Base-by-base conservation (phyloP, 2,113 vertebrate genomes). In the Microtus richardsoni region DNA sequence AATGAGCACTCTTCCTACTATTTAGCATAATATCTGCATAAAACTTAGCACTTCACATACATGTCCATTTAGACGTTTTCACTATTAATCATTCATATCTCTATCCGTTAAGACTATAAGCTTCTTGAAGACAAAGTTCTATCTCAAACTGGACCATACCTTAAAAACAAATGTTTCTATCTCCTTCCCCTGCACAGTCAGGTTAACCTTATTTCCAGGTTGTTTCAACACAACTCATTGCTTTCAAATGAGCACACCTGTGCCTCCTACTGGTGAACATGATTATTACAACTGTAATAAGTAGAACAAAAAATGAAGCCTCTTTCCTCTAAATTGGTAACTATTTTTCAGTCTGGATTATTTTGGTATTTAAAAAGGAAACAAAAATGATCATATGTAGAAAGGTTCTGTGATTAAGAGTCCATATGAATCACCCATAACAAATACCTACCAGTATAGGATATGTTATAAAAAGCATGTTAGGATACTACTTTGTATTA, bases 251-350 rank as follows among this genome's bases (percentile, higher is more conserved):
- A 54, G 26, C 64, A 71, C 54, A 85, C 41, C 19, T 85, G 58
- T 92, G 82, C 58, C 1, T 14, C 52, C 91, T 75, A 88, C 52
- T 44, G 80, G 84, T 88, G n/a, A 86, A 91, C 75, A 62, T 92
- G 90, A 88, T 84, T 90, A 94, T 9, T 92, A 58, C 39, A 84
- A 91, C 80, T 71, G 19, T 75, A 8, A 12, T 62, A 94, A 89
- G 79, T 80, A 86, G 12, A 47, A 79, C 10, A 91, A 11, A 84
- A 33, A 39, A 17, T 7, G 36, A 93, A 92, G 41, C 9, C 7
- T 30, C 49, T 86, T 93, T 83, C 78, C 58, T 75, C 52, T 74
- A 95, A 58, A 54, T 78, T 70, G 75, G 14, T 33, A 95, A 89
- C 62, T 68, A 44, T 2, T 94, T 89, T 84, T 88, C 54, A 41